Base-by-base conservation (phyloP, 2,888 invertebrate genomes). In the Diarsia mendica region DNA sequence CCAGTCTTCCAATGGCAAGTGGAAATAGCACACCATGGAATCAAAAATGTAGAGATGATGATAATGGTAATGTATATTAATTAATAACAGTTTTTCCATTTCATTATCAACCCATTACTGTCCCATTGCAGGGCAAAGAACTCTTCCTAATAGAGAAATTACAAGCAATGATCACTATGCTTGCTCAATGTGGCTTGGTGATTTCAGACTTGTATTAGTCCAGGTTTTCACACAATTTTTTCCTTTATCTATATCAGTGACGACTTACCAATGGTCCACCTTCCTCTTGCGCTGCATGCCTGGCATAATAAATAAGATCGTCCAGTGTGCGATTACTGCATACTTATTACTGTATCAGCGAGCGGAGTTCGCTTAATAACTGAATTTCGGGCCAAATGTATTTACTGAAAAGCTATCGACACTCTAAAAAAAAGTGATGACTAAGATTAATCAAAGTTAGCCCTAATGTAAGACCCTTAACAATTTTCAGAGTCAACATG, bases 401-500 rank as follows among this genome's bases (percentile, higher is more conserved):
- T 39, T 39, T 39, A 39, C 1, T 8, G 39, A 39, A 39, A 39
- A 39, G 39, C 39, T 6, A 39, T 39, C 39, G 39, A 39, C 39
- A 39, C 39, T 5, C 6, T 39, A 39, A 39, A 8, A 39, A 39
- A 6, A 39, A 39, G 39, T 8, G 39, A 39, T 6, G 13, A 18
- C 3, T 58, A 28, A 58, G 18, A 58, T 28, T 18, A 28, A 58
- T 28, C 58, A 58, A 15, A 58, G 28, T 28, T 58, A 28, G n/a
- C 28, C 8, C 28, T 58, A 15, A 58, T 58, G 8, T 15, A 58
- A 28, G 55, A 48, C 0, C 8, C 44, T 33, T 51, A 3, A 46
- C 3, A 20, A 44, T 58, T 79, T 83, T n/a, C 91, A 96, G 96
- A 93, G 75, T 96, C 96, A 82, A 96, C 95, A 77, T 94, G 94